phyloP scores from a whole-genome alignment of 30 jellyfish, hydroid and myxozoan species.

The Chironex yamaguchii region DNA sequence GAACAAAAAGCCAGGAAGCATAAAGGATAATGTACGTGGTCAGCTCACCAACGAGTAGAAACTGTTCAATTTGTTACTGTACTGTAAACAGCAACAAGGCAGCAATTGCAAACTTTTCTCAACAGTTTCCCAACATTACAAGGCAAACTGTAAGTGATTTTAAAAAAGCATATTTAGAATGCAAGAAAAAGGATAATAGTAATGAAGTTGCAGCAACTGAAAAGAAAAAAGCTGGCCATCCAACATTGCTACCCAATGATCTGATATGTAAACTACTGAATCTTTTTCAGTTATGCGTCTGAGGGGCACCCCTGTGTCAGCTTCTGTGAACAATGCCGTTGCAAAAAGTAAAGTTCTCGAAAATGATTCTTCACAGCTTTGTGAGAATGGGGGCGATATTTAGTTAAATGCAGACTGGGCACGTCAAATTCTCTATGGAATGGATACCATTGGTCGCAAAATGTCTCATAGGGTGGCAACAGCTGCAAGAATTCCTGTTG shows the following conservation, averaged over 20 bases:
- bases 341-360: slow-evolving; percentile 52
- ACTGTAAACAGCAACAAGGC: too few species aligned
- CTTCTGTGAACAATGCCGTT: slow-evolving; percentile 51
- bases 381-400: slow-evolving; percentile 17
- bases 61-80: not conserved
- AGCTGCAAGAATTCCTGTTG: slow-evolving; percentile 59
- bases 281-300: slow-evolving; percentile 44
- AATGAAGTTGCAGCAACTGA: too few species aligned
- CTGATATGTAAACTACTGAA: slow-evolving; percentile 22
- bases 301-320: slow-evolving; percentile 55
- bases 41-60: slow-evolving; percentile 13
- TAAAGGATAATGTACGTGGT: slow-evolving; percentile 9
- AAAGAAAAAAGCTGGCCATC: slow-evolving; percentile 54
- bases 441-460: slow-evolving; percentile 49
- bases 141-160: too few species aligned
- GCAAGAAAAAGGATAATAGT: too few species aligned
- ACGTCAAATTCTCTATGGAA: slow-evolving; percentile 43
- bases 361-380: slow-evolving; percentile 36
- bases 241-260: slow-evolving; percentile 56
- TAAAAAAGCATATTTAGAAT: too few species aligned
- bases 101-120: too few species aligned
- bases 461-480: slow-evolving; percentile 64
- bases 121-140: too few species aligned
- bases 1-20: slow-evolving; percentile 7
- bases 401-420: slow-evolving; percentile 58